Base-by-base conservation (phyloP, 2,113 vertebrate genomes). In the Chloropsis hardwickii region DNA sequence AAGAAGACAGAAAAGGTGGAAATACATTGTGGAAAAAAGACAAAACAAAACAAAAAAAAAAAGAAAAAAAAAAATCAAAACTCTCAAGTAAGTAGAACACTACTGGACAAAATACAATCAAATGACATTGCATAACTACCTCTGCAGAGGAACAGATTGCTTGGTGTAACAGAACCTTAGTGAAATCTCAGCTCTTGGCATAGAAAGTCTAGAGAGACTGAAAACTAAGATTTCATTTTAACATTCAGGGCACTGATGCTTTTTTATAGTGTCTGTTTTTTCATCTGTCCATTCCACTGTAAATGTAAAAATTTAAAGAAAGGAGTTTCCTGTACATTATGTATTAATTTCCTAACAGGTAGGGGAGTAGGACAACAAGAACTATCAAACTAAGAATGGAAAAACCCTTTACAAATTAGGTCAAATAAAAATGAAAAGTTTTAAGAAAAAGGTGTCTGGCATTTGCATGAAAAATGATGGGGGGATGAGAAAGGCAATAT, bases 221-320 rank as follows among this genome's bases (percentile, higher is more conserved):
- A 69, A 92, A 96, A 96, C 50, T 61, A 97, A 73, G 19, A 91
- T 81, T 94, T 95, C 5, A 58, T 88, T 96, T 96, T 91, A 54
- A 47, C 51, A 92, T 96, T 74, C 60, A 78, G 54, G 35, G 6
- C 24, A 85, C 21, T 72, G 54, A 81, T 67, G 53, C 5, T 85
- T 94, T 90, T 89, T 86, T 74, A 14, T 40, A 86, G 31, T 86
- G 86, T 92, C 37, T 82, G 29, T 87, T 97, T 95, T 85, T 4
- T 21, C 82, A 54, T 76, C 17, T 86, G 21, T 58, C 21, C 86
- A 31, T 74, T 86, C 80, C 84, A 89, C 51, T 83, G 39, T 89
- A 76, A 96, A 92, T 58, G 14, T 58, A 45, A 85, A 96, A 87
- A 47, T 60, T 81, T 82, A 42, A 90, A 86, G 40, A 71, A 88